Evolutionary conservation across 2,797 vertebrate species (phyloP).

Genomic region (Myioborus miniatus): DNA sequence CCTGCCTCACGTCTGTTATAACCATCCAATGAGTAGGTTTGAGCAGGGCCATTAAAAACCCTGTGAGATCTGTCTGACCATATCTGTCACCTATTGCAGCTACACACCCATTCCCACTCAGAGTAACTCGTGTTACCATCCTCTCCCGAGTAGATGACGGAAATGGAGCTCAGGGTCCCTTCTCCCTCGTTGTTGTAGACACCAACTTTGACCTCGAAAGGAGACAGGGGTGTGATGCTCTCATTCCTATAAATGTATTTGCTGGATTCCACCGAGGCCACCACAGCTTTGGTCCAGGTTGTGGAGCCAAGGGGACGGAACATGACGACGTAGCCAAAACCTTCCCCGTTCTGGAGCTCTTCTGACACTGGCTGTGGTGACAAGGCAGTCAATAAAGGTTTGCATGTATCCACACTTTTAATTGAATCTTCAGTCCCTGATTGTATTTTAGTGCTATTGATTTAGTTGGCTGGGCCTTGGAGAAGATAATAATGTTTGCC

Average conservation of each 20-base stretch:
- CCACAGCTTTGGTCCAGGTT: conserved; percentile 83
- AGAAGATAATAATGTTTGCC: conserved; percentile 69
- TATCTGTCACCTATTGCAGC: fast-evolving
- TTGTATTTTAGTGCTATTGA: conserved; percentile 61
- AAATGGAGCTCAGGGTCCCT: conserved; percentile 79
- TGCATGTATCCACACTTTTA: conserved; percentile 24
- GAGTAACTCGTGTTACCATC: conserved; percentile 75
- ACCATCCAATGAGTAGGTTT: neutral
- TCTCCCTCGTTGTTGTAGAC: conserved; percentile 87
- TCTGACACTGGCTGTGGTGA: conserved; percentile 83
- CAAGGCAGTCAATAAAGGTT: conserved; percentile 47
- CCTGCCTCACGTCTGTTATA: fast-evolving
- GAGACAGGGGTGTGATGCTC: conserved; percentile 81
- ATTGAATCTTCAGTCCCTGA: conserved; percentile 63
- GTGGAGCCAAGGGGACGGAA: conserved; percentile 81
- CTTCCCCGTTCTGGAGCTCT: conserved; percentile 87
- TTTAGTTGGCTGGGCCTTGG: conserved; percentile 49
- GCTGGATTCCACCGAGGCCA: conserved; percentile 82
- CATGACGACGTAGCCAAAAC: conserved; percentile 86
- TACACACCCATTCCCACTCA: neutral
- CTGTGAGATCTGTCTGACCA: neutral
- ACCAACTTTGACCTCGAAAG: conserved; percentile 89
- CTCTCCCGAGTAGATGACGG: conserved; percentile 84
- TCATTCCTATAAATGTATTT: conserved; percentile 86
- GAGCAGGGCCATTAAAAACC: neutral